Evolutionary conservation across 2,888 invertebrate species (phyloP).

Genomic region (Luperina nickerlii): DNA sequence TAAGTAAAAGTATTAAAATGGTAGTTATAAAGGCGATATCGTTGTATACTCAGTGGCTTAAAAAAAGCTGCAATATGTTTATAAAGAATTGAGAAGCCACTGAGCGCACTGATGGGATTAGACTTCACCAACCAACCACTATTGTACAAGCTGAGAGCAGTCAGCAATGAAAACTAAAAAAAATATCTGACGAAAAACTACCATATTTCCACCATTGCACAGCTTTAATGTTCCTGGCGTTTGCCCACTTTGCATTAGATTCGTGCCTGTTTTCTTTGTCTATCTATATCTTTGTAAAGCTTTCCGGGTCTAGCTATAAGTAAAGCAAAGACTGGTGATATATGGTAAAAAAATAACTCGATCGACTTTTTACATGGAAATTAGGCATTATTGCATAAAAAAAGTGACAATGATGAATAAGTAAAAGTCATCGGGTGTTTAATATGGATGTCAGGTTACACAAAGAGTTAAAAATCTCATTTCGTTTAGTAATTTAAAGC

Average conservation of each 20-base stretch:
- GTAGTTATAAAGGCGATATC: conserved; percentile 31
- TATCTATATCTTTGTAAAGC: not conserved
- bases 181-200: not conserved
- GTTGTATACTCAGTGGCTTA: not conserved
- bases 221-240: not conserved
- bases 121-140: not conserved
- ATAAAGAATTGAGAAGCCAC: not conserved
- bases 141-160: too few relatives aligned
- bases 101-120: not conserved
- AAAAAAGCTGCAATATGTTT: conserved; percentile 3
- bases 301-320: not conserved
- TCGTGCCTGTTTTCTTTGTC: not conserved
- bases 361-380: not conserved
- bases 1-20: conserved; percentile 33
- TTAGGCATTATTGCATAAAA: not conserved
- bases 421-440: not conserved
- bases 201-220: not conserved
- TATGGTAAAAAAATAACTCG: not conserved
- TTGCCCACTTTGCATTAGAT: not conserved
- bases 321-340: not conserved
- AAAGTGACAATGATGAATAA: conserved; percentile 2
- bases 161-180: not conserved
- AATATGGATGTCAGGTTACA: conserved; percentile 3
- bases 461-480: conserved; percentile 3
- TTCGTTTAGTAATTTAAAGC: conserved; percentile 2